Evolutionary conservation across 2,888 invertebrate species (phyloP).

Genomic region (Caenorhabditis panamensis): DNA sequence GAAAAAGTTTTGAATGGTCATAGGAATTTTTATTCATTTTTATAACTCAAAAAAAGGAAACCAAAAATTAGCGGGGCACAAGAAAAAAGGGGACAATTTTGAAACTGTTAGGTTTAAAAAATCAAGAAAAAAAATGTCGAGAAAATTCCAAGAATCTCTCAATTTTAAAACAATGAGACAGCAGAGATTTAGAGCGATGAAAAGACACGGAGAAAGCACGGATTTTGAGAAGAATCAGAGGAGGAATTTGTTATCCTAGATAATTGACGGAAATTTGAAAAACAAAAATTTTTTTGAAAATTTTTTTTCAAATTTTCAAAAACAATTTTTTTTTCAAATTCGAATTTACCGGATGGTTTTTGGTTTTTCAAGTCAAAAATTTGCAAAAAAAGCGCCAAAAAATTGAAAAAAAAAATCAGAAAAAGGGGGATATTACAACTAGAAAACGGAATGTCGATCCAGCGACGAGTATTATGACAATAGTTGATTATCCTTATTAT

Average conservation of each 20-base stretch:
- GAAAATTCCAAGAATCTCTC: not conserved
- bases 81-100: not conserved
- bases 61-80: too few species aligned
- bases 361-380: too few species aligned
- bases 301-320: not conserved
- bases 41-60: too few species aligned
- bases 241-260: not conserved
- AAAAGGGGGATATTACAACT: not conserved
- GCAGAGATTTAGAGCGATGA: not conserved
- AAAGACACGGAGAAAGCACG: slow-evolving; percentile 3
- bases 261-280: not conserved
- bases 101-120: not conserved
- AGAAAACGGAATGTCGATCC: not conserved
- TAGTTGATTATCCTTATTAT: too few species aligned
- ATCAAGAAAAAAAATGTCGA: not conserved
- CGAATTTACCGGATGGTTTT: too few species aligned
- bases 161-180: slow-evolving; percentile 2
- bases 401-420: not conserved
- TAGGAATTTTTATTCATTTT: not conserved
- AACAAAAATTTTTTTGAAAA: not conserved
- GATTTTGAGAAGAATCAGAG: not conserved
- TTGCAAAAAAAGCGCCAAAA: too few species aligned
- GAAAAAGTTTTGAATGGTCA: not conserved
- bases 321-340: not conserved
- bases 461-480: not conserved